These are phyloP conservation scores for Aleiodes leptofemur DNA, from an alignment of 2,888 invertebrate species.

Conservation along the genomic window DNA sequence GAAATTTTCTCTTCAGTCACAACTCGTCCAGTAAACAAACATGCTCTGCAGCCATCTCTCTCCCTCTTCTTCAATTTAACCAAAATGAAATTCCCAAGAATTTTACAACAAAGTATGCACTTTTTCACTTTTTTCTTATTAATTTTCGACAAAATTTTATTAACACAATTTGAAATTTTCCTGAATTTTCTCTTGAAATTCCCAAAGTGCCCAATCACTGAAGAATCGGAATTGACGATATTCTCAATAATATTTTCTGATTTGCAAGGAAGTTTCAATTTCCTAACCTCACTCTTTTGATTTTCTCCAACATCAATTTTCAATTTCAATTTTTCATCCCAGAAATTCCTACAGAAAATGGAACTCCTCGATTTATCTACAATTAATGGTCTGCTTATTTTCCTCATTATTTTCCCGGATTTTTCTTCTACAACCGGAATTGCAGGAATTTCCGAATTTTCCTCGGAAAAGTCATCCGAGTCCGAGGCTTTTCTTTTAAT, in stretches of 20 bases:
- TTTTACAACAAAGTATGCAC: conserved; percentile 57
- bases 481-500: conserved; percentile 12
- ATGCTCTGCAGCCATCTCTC: conserved; percentile 45
- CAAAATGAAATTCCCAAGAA: conserved; percentile 56
- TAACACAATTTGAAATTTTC: conserved; percentile 51
- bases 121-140: conserved; percentile 51
- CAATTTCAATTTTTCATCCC: conserved; percentile 48
- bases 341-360: conserved; percentile 52
- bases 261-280: conserved; percentile 58
- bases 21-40: conserved; percentile 57
- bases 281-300: conserved; percentile 27
- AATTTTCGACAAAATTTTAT: conserved; percentile 49
- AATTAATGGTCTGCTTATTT: background rate
- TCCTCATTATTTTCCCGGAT: background rate
- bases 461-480: conserved; percentile 38
- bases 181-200: conserved; percentile 44
- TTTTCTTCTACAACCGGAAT: background rate
- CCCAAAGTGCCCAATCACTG: conserved; percentile 37
- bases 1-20: background rate
- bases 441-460: conserved; percentile 22
- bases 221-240: conserved; percentile 56
- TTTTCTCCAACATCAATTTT: conserved; percentile 25
- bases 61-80: conserved; percentile 55
- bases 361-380: conserved; percentile 13
- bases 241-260: conserved; percentile 52